Conservation (phyloP, 1,140 invertebrate genomes). For the Trichonephila clavipes region DNA sequence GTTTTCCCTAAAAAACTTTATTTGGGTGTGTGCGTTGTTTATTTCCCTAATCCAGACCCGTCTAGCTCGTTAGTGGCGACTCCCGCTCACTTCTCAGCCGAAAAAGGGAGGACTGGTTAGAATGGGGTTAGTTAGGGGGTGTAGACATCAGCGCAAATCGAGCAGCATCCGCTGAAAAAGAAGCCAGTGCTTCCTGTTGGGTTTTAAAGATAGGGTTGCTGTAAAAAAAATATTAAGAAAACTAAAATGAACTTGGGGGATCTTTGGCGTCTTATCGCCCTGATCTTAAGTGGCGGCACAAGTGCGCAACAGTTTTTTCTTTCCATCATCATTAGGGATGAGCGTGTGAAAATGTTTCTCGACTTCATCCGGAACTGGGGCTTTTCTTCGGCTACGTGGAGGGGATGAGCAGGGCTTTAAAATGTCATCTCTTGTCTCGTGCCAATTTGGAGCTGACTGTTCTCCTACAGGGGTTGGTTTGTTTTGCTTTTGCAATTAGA, state of each 20-base stretch:
- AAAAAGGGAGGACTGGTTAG: neutral
- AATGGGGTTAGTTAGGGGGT: conserved; percentile 49
- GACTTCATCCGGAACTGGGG: conserved; percentile 32
- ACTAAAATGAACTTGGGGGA: neutral
- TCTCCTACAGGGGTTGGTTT: neutral
- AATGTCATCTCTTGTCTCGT: conserved; percentile 18
- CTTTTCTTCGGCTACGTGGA: neutral
- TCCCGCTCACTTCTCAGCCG: neutral
- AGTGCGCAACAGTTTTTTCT: conserved; percentile 71
- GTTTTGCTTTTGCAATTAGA: neutral
- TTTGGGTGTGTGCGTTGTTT: neutral
- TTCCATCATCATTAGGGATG: conserved; percentile 41
- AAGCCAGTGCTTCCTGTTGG: conserved; percentile 53
- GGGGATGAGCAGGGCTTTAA: conserved; percentile 12
- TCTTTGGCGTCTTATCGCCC: conserved; percentile 64
- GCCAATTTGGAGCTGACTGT: conserved; percentile 9
- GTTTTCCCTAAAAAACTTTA: neutral
- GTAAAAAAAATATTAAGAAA: conserved; percentile 32
- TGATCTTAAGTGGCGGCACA: conserved; percentile 68
- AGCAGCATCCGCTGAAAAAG: neutral
- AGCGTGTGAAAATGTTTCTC: conserved; percentile 59
- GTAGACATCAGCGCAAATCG: conserved; percentile 24
- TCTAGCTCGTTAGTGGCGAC: conserved; percentile 28
- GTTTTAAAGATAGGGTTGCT: conserved; percentile 32
- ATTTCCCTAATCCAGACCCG: neutral